These are phyloP conservation scores for Nomia melanderi DNA, from an alignment of 1,140 invertebrate genomes.

Conservation along the genomic window DNA sequence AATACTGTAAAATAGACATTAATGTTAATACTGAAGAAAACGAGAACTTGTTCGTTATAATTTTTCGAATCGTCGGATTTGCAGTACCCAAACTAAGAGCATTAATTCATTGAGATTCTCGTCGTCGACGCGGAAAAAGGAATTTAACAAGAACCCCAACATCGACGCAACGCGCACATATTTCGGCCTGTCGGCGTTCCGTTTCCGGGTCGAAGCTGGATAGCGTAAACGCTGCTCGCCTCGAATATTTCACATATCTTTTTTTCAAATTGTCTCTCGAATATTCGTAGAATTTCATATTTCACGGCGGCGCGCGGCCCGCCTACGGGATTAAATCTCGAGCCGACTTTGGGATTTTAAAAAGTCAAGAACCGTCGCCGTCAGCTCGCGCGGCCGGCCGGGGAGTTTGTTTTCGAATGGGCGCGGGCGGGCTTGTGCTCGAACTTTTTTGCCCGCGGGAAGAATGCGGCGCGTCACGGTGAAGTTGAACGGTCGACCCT, in stretches of 20 bases:
- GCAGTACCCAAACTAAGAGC: too few species aligned
- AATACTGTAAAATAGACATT: too few species aligned
- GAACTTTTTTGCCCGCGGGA: slow-evolving; percentile 16
- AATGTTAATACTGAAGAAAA: too few species aligned
- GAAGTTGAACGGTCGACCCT: slow-evolving; percentile 35
- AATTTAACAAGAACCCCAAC: too few species aligned
- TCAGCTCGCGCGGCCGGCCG: background rate
- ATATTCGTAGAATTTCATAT: background rate
- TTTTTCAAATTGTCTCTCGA: background rate
- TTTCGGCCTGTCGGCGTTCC: too few species aligned
- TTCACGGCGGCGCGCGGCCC: background rate
- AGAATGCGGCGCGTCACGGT: background rate
- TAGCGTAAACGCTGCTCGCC: too few species aligned
- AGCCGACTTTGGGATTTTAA: background rate
- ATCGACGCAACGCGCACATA: too few species aligned
- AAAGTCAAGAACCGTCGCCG: background rate
- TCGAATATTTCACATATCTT: background rate
- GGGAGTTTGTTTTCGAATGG: slow-evolving; percentile 41
- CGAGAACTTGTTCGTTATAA: too few species aligned
- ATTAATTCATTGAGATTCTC: too few species aligned
- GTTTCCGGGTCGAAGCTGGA: background rate
- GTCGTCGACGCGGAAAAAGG: too few species aligned
- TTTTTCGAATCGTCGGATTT: too few species aligned
- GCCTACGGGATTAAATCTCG: slow-evolving; percentile 13
- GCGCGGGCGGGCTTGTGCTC: background rate